Conservation (phyloP, 2,888 invertebrate species). For the Drosophila quasianomalipes region DNA sequence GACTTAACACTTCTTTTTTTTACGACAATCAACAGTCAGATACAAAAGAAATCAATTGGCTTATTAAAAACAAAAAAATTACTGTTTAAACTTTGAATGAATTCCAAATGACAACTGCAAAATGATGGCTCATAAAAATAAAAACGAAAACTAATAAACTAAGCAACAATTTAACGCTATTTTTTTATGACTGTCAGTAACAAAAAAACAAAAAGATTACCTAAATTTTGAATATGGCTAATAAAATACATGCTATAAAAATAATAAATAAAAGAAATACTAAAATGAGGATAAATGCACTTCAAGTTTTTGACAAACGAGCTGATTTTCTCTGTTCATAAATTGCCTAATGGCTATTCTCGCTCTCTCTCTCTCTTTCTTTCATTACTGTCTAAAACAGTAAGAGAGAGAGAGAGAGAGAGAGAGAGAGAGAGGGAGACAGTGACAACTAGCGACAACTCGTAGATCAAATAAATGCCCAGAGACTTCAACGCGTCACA, state of each 20-base stretch:
- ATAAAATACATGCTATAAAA: not conserved
- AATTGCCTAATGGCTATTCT: not conserved
- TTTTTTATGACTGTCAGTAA: not conserved
- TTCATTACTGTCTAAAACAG: not conserved
- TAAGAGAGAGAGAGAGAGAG: not conserved
- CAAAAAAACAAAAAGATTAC: not conserved
- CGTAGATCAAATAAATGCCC: conserved; percentile 40
- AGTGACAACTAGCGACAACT: not conserved
- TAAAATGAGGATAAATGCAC: not conserved
- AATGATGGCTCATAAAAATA: not conserved
- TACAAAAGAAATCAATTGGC: conserved; percentile 21
- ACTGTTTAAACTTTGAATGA: not conserved
- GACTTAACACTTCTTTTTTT: not conserved
- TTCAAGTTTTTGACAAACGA: not conserved
- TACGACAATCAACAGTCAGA: conserved; percentile 18
- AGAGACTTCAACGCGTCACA: conserved; percentile 34
- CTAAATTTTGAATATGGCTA: not conserved
- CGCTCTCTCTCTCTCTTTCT: not conserved
- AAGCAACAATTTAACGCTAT: not conserved
- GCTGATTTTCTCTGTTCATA: not conserved
- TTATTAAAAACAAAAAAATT: not conserved
- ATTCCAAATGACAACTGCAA: not conserved
- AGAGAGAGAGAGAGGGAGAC: not conserved
- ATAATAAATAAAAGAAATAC: not conserved
- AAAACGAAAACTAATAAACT: not conserved